phyloP scores from a whole-genome alignment of 2,113 vertebrate species.

The Chaenogobius annularis region DNA sequence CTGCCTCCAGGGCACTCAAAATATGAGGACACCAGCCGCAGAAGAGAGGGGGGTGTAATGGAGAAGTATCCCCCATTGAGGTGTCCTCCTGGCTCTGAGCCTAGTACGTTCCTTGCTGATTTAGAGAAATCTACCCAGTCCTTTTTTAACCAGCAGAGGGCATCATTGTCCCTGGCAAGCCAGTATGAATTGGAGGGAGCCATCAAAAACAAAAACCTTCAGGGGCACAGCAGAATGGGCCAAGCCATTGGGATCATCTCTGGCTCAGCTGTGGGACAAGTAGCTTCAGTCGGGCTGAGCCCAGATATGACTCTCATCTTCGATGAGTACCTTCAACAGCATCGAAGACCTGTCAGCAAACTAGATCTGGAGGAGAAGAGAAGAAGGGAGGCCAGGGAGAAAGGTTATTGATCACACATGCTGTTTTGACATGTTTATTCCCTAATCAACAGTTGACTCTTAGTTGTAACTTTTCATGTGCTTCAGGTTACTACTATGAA shows the following conservation, averaged over 20 bases:
- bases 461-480: slow-evolving; percentile 12
- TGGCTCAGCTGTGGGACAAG: slow-evolving; percentile 35
- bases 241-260: slow-evolving; percentile 42
- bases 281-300: slow-evolving; percentile 35
- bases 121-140: slow-evolving; percentile 91
- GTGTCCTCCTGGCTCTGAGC: slow-evolving; percentile 77
- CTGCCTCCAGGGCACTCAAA: slow-evolving; percentile 78
- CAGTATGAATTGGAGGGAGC: slow-evolving; percentile 78
- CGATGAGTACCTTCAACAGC: slow-evolving; percentile 92
- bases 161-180: slow-evolving; percentile 74
- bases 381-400: slow-evolving; percentile 89
- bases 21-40: slow-evolving; percentile 81
- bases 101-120: slow-evolving; percentile 87
- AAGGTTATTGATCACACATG: slow-evolving; percentile 71
- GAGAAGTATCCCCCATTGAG: slow-evolving; percentile 84
- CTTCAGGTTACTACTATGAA: slow-evolving; percentile 94
- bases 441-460: background rate
- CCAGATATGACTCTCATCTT: slow-evolving; percentile 86
- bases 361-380: slow-evolving; percentile 93
- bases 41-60: slow-evolving; percentile 79
- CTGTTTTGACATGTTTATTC: slow-evolving; percentile 9
- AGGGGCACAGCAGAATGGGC: slow-evolving; percentile 57
- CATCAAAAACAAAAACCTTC: slow-evolving; percentile 68
- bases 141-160: slow-evolving; percentile 88
- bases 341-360: slow-evolving; percentile 91